These are phyloP conservation scores for Mesorhabditis sp. DNA, from an alignment of 2,888 invertebrate species.

Conservation along the genomic window DNA sequence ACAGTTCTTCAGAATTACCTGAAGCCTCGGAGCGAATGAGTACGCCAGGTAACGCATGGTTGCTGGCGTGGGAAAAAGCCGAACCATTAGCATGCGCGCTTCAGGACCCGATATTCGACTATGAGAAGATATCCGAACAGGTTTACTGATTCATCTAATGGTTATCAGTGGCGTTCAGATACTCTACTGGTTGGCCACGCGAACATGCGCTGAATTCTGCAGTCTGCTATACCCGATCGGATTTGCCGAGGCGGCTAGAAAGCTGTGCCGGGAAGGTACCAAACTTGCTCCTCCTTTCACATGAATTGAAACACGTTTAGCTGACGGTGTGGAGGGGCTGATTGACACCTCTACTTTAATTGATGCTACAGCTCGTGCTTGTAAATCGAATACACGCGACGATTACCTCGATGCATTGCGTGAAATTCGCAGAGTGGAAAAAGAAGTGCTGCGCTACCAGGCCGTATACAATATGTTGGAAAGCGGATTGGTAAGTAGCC, in stretches of 20 bases:
- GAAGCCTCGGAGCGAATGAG: slow-evolving; percentile 66
- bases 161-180: not conserved
- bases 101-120: slow-evolving; percentile 90
- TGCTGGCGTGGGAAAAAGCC: slow-evolving; percentile 82
- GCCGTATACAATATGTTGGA: not conserved
- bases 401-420: slow-evolving; percentile 14
- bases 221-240: not conserved
- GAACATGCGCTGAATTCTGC: not conserved
- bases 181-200: not conserved
- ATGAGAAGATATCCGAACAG: slow-evolving; percentile 89
- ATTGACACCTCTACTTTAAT: not conserved
- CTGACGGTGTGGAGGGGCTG: not conserved
- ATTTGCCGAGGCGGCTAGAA: not conserved
- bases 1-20: too few relatives aligned
- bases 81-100: slow-evolving; percentile 81
- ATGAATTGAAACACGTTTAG: too few relatives aligned
- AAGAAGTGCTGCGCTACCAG: slow-evolving; percentile 9
- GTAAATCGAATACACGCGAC: slow-evolving; percentile 8
- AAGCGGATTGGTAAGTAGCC: too few relatives aligned
- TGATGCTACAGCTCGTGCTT: not conserved
- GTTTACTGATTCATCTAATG: slow-evolving; percentile 60
- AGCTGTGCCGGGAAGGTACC: not conserved
- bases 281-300: too few relatives aligned
- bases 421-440: slow-evolving; percentile 9
- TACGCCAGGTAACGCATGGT: slow-evolving; percentile 86